These are phyloP conservation scores for Loriculus beryllinus DNA, from an alignment of 2,797 vertebrate genomes.

Conservation along the genomic window DNA sequence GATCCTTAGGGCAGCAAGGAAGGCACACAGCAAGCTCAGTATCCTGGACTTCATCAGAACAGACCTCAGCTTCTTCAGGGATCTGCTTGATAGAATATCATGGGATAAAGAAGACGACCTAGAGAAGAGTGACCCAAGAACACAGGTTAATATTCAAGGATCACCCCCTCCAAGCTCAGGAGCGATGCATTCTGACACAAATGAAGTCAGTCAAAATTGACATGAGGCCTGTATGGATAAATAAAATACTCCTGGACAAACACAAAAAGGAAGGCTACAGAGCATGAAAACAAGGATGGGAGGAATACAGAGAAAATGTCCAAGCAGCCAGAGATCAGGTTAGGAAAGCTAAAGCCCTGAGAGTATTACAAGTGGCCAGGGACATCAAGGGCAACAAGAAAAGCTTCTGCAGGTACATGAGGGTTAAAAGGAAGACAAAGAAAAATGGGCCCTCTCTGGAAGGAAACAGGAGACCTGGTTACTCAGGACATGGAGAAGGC, in stretches of 20 bases:
- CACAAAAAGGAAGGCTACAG: background rate
- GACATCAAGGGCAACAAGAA: background rate
- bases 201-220: background rate
- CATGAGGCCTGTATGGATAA: background rate
- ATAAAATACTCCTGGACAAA: background rate
- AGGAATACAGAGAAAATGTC: background rate
- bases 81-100: background rate
- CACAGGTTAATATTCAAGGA: background rate
- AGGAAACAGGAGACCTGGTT: background rate
- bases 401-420: background rate
- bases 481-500: background rate
- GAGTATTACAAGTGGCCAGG: background rate
- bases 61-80: background rate
- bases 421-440: background rate
- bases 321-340: background rate
- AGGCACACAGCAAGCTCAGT: background rate
- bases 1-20: background rate
- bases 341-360: background rate
- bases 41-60: background rate
- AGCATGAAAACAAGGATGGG: background rate
- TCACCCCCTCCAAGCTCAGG: background rate
- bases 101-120: background rate
- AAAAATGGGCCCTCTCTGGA: background rate
- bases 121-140: background rate
- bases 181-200: background rate